These are phyloP conservation scores for Oplegnathus fasciatus DNA, from an alignment of 2,113 vertebrate species.

Conservation along the genomic window DNA sequence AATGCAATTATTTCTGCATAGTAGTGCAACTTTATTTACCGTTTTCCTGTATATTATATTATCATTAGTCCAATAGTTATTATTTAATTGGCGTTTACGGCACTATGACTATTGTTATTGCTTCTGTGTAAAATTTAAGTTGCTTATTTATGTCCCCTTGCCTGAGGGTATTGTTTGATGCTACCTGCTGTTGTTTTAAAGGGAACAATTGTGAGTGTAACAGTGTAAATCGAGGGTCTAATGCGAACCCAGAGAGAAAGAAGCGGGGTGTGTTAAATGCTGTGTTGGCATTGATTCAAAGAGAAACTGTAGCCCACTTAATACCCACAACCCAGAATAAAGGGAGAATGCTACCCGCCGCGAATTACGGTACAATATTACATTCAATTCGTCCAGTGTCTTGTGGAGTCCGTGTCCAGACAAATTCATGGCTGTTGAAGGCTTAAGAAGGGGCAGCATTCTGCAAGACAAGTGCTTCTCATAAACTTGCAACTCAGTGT, in stretches of 20 bases:
- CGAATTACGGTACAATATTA: neutral
- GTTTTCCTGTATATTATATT: neutral
- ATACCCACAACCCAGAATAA: neutral
- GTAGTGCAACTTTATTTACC: neutral
- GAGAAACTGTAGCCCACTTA: neutral
- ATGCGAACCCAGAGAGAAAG: neutral
- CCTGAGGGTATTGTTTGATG: neutral
- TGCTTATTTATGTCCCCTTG: neutral
- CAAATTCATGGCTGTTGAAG: neutral
- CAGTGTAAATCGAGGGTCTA: neutral
- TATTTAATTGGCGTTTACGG: neutral
- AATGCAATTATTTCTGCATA: neutral
- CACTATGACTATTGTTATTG: neutral
- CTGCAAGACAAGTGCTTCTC: neutral
- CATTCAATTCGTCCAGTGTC: neutral
- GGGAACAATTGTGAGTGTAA: neutral
- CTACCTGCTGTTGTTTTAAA: slow-evolving; percentile 15
- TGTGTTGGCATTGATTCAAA: neutral
- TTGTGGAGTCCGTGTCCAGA: neutral
- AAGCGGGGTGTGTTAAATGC: neutral
- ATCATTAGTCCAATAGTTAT: neutral
- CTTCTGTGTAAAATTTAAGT: neutral
- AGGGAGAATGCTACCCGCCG: neutral
- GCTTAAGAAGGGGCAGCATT: neutral
- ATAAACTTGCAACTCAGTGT: neutral